Percentiles rank a stretch among this genome's conserved stretches.
Evolutionary conservation across 2,797 vertebrate genomes (phyloP).

Genomic region (Botia kubotai): DNA sequence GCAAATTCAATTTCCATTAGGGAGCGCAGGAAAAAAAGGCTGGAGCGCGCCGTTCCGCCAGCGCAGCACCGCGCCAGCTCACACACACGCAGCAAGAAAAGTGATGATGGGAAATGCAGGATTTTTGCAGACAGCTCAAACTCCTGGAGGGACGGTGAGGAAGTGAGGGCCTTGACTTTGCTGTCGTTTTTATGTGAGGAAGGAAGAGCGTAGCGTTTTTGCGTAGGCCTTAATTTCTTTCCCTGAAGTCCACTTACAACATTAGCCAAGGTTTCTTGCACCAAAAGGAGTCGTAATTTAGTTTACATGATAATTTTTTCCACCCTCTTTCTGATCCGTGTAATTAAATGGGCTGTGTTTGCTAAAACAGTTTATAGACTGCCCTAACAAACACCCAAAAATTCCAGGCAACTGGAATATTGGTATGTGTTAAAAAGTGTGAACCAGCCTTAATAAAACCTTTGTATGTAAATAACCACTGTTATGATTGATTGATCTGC

Average conservation of each 20-base stretch:
- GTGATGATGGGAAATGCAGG: slow-evolving; percentile 56
- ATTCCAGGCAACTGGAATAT: no score
- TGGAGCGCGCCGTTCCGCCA: slow-evolving; percentile 40
- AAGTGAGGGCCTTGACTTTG: slow-evolving; percentile 32
- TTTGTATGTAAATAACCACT: background rate
- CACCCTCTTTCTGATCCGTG: background rate
- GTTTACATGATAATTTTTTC: background rate
- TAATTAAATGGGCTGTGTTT: background rate
- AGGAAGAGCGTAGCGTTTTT: background rate
- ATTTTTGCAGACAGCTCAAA: slow-evolving; percentile 4
- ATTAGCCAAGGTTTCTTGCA: slow-evolving; percentile 3
- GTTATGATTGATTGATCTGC: background rate
- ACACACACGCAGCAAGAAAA: slow-evolving; percentile 32
- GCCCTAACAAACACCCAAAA: background rate
- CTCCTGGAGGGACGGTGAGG: slow-evolving; percentile 44
- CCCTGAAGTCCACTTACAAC: slow-evolving; percentile 14
- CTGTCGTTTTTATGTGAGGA: slow-evolving; percentile 28
- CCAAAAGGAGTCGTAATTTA: slow-evolving; percentile 6
- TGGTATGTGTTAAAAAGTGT: no score
- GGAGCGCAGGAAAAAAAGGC: slow-evolving; percentile 62
- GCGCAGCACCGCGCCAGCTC: slow-evolving; percentile 42
- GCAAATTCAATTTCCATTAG: slow-evolving; percentile 84
- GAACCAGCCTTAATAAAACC: background rate
- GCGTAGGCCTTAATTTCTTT: background rate
- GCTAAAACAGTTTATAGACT: background rate